Conservation (phyloP, 2,888 invertebrate species). For the Hirtodrosophila trivittata region DNA sequence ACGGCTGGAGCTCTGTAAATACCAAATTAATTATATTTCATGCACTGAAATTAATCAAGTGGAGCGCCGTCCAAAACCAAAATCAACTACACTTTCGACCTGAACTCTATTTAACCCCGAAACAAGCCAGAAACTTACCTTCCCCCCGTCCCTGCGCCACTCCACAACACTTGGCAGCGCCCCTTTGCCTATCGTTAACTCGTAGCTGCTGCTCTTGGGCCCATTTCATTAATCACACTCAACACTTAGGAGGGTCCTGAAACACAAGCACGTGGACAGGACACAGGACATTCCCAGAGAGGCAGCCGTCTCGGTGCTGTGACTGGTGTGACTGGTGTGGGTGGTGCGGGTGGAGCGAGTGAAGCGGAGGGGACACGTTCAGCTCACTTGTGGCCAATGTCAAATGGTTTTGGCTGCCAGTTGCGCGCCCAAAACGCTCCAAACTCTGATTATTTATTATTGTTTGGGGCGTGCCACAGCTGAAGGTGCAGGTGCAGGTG, state of each 20-base stretch:
- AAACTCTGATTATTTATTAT: constrained; percentile 54
- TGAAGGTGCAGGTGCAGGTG: background rate
- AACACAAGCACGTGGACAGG: constrained; percentile 28
- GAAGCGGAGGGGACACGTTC: constrained; percentile 25
- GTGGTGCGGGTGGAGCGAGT: background rate
- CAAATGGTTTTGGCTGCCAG: constrained; percentile 55
- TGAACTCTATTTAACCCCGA: constrained; percentile 74
- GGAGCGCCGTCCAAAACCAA: constrained; percentile 50
- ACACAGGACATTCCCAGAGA: constrained; percentile 28
- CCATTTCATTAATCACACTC: constrained; percentile 78
- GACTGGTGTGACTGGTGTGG: background rate
- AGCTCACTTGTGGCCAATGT: constrained; percentile 62
- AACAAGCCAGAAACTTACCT: constrained; percentile 48
- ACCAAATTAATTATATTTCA: constrained; percentile 76
- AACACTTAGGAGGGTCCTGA: constrained; percentile 54
- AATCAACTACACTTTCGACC: constrained; percentile 63
- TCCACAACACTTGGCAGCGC: too few relatives aligned
- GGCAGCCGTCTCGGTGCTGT: too few relatives aligned
- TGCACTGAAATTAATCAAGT: constrained; percentile 77
- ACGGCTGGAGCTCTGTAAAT: constrained; percentile 51
- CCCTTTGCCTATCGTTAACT: constrained; percentile 1
- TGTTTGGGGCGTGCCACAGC: constrained; percentile 1
- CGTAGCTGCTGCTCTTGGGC: constrained; percentile 44
- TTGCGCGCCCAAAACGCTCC: constrained; percentile 28
- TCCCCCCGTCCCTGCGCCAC: constrained; percentile 1